Base-by-base conservation (phyloP, 2,888 invertebrate genomes). In the Cryptocephalus moraei region DNA sequence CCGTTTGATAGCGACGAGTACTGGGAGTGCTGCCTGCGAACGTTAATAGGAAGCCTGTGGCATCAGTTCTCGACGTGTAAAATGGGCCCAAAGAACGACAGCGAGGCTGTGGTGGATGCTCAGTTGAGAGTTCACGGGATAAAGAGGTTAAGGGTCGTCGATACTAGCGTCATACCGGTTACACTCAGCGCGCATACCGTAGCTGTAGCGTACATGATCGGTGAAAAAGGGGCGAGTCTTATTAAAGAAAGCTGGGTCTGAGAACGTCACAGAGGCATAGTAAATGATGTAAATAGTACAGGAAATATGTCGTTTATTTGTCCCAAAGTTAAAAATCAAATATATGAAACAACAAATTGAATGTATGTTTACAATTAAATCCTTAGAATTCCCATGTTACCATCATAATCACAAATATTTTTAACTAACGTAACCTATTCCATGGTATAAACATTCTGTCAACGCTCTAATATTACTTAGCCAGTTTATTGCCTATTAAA, bases 51-150 rank as follows among this genome's bases (percentile, higher is more conserved):
- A 1, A 73, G 74, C 54, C 67, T 75, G 57, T 72, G 74, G 49
- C 75, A 76, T 50, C 76, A 76, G 58, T 67, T 75, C 3, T 73
- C 75, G 0, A 78, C 77, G 0, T 75, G 69, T 22, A 76, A 75
- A 56, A 78, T 78, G 78, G 78, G 78, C 1, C 74, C 75, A 0
- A 39, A 53, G 6, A 58, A 51, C 9, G 78, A 79, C 58, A 65
- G 70, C 0, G 65, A 67, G 39, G 75, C 78, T 0, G 78, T 80
- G 0, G 79, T 80, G 0, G 76, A 79, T 56, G 67, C 74, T 2
- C 63, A 73, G 40, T 60, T 78, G 6, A 65, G 64, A 44, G 77
- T 78, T 0, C 64, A 76, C 50, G 78, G 77, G 0, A 61, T 78
- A 9, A 58, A 69, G 1, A 62, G 68, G 2, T 63, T 79, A 22